These are phyloP conservation scores for Hucho hucho DNA, from an alignment of 2,113 vertebrate genomes.

Conservation along the genomic window DNA sequence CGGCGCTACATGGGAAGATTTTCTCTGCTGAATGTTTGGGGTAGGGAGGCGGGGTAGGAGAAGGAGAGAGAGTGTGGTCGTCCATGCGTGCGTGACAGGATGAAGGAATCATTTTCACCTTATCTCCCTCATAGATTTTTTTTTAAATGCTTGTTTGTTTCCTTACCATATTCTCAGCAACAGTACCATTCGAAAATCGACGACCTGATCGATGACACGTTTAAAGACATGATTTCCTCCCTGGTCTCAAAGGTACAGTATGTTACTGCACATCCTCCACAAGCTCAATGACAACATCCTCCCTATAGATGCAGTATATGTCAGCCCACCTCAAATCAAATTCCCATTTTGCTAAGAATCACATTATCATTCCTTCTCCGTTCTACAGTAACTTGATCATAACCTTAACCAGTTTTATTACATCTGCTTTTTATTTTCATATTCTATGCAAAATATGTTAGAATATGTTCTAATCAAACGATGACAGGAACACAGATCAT, in stretches of 20 bases:
- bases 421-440: not conserved
- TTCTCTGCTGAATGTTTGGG: conserved; percentile 47
- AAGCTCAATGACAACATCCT: not conserved
- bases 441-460: not conserved
- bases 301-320: not conserved
- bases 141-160: conserved; percentile 19
- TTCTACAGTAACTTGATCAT: too few relatives aligned
- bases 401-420: too few relatives aligned
- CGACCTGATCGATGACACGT: conserved; percentile 89
- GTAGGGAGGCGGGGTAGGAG: not conserved
- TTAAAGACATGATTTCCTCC: conserved; percentile 91
- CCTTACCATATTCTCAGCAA: conserved; percentile 76
- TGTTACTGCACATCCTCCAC: conserved; percentile 16
- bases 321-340: too few relatives aligned
- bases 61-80: not conserved
- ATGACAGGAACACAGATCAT: not conserved
- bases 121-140: not conserved
- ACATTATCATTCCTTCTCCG: too few relatives aligned
- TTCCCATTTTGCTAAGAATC: too few relatives aligned
- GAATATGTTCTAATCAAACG: not conserved
- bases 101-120: not conserved
- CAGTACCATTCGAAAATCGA: conserved; percentile 99
- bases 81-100: not conserved
- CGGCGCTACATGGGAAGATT: conserved; percentile 82
- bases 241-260: conserved; percentile 90